phyloP scores from a whole-genome alignment of 2,113 vertebrate species.

The Echinops telfairi region DNA sequence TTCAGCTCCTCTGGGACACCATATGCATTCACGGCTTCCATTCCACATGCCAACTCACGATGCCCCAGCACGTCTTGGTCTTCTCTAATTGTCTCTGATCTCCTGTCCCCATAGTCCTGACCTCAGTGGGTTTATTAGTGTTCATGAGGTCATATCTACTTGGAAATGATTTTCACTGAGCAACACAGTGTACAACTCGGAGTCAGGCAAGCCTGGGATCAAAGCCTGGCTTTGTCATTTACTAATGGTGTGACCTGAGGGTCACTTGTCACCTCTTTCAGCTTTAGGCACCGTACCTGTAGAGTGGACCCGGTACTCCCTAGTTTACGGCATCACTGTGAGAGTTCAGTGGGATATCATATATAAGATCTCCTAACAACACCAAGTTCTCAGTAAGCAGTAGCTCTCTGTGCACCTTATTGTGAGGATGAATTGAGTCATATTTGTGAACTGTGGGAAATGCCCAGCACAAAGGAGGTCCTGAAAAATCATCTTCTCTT shows the following conservation, averaged over 20 bases:
- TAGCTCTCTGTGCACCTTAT: background rate
- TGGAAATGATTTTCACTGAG: constrained; percentile 1
- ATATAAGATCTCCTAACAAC: background rate
- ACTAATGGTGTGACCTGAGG: background rate
- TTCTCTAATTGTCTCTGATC: background rate
- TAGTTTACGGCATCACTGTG: background rate
- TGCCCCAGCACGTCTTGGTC: background rate
- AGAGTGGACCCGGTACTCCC: background rate
- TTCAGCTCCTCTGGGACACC: background rate
- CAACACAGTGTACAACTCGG: background rate
- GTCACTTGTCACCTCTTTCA: constrained; percentile 32
- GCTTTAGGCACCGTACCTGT: background rate
- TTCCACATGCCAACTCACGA: background rate
- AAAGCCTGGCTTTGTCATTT: background rate
- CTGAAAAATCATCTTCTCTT: background rate
- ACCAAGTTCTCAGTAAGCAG: background rate
- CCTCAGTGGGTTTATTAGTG: background rate
- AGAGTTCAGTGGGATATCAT: background rate
- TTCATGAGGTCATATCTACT: background rate
- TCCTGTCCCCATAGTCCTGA: background rate
- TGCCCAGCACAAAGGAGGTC: background rate
- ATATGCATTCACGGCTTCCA: background rate
- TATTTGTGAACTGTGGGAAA: constrained; percentile 25
- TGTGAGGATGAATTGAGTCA: background rate
- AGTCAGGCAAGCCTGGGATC: background rate